Conservation (phyloP, 1,140 invertebrate species). For the Papilio xuthus region DNA sequence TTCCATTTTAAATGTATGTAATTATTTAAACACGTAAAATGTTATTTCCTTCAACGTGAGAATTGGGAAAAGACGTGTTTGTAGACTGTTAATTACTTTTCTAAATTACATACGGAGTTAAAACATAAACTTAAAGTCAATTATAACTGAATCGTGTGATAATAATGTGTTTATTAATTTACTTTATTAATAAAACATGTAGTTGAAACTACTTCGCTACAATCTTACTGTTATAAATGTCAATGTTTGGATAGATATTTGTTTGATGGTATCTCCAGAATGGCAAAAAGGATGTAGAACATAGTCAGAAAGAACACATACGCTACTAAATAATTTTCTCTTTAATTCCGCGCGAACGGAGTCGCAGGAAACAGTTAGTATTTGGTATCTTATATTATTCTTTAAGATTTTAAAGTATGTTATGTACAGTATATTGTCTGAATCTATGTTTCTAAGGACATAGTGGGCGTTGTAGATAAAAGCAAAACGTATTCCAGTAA, state of each 20-base stretch:
- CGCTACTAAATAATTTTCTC: too few species aligned
- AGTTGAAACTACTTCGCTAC: too few species aligned
- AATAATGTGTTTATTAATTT: background rate
- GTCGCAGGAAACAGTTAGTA: too few species aligned
- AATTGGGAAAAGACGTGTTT: conserved; percentile 4
- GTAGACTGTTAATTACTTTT: conserved; percentile 16
- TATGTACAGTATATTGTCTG: too few species aligned
- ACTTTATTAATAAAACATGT: too few species aligned
- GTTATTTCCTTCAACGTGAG: background rate
- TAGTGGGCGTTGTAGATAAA: background rate
- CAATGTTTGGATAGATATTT: too few species aligned
- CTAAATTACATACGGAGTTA: background rate
- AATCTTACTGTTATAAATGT: too few species aligned
- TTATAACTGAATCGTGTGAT: background rate
- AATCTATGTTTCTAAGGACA: background rate
- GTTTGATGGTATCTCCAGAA: too few species aligned
- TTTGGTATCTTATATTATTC: background rate
- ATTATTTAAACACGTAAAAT: conserved; percentile 31
- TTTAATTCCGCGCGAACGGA: too few species aligned
- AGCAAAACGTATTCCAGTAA: conserved; percentile 23
- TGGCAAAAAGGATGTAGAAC: too few species aligned
- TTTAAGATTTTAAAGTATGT: background rate
- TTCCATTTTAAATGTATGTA: conserved; percentile 28
- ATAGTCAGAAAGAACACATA: too few species aligned
- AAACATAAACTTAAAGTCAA: conserved; percentile 4